phyloP scores from a whole-genome alignment of 2,888 invertebrate species.

The Ametastegia equiseti region DNA sequence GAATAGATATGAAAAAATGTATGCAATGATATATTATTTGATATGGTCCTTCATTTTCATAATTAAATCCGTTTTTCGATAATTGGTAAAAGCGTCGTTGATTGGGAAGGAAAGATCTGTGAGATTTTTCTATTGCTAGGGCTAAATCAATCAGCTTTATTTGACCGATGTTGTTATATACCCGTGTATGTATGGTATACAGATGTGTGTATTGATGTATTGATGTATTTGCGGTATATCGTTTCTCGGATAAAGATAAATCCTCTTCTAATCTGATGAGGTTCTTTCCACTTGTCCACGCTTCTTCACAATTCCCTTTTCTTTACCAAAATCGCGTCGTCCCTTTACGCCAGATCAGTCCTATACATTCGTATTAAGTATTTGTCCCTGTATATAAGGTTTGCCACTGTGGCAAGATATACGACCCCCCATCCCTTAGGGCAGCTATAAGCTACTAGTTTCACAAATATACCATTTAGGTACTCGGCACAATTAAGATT shows the following conservation, averaged over 20 bases:
- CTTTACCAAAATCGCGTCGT: constrained; percentile 25
- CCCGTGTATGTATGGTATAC: constrained; percentile 67
- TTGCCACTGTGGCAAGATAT: no score
- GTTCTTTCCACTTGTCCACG: constrained; percentile 43
- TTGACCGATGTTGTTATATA: no score
- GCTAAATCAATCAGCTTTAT: constrained; percentile 43
- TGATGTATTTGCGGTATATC: constrained; percentile 61
- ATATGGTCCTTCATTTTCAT: no score
- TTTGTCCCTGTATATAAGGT: not conserved
- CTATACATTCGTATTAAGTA: constrained; percentile 17
- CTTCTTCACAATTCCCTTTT: constrained; percentile 44
- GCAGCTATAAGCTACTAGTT: no score
- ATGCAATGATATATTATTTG: no score
- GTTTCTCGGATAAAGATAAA: constrained; percentile 61
- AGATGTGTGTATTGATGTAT: constrained; percentile 61
- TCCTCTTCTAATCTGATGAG: constrained; percentile 67
- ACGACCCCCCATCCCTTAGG: not conserved
- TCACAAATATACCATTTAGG: no score
- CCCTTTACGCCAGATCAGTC: constrained; percentile 34
- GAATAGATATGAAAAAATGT: no score
- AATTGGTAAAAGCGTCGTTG: not conserved
- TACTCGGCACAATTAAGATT: no score
- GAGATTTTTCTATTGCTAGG: constrained; percentile 28
- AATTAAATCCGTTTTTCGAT: no score
- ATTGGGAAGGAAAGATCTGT: not conserved